phyloP scores from a whole-genome alignment of 2,888 invertebrate genomes.

The Acanthopleura granulata region DNA sequence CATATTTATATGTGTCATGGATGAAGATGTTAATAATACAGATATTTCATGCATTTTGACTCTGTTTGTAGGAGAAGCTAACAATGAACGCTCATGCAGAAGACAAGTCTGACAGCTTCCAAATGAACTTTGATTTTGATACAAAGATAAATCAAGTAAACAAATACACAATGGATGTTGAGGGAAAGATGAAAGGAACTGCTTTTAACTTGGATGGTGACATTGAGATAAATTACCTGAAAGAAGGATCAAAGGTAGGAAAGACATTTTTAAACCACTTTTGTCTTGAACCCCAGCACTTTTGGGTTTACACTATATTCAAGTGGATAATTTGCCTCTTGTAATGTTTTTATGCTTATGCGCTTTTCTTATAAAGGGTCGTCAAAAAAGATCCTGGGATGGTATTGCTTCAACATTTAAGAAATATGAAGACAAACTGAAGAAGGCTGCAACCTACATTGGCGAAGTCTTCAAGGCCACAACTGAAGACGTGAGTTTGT shows the following conservation, averaged over 20 bases:
- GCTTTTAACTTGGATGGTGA: background rate
- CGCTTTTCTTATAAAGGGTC: background rate
- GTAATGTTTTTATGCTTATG: background rate
- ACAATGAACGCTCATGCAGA: slow-evolving; percentile 13
- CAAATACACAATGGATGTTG: background rate
- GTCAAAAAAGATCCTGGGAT: background rate
- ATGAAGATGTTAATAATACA: too few relatives aligned
- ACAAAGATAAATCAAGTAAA: background rate
- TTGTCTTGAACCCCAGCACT: background rate
- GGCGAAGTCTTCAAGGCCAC: background rate
- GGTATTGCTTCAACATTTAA: background rate
- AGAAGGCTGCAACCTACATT: background rate
- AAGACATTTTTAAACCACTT: background rate
- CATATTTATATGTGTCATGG: too few relatives aligned
- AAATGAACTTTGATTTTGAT: background rate
- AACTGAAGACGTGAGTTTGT: slow-evolving; percentile 2
- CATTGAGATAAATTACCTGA: background rate
- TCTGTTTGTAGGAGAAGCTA: background rate
- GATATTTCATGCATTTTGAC: too few relatives aligned
- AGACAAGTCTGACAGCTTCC: background rate
- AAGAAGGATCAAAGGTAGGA: background rate
- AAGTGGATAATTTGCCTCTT: too few relatives aligned
- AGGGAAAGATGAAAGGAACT: background rate
- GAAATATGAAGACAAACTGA: slow-evolving; percentile 4
- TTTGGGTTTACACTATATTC: background rate